Conservation (phyloP, 1,140 invertebrate genomes). For the Cherax destructor region DNA sequence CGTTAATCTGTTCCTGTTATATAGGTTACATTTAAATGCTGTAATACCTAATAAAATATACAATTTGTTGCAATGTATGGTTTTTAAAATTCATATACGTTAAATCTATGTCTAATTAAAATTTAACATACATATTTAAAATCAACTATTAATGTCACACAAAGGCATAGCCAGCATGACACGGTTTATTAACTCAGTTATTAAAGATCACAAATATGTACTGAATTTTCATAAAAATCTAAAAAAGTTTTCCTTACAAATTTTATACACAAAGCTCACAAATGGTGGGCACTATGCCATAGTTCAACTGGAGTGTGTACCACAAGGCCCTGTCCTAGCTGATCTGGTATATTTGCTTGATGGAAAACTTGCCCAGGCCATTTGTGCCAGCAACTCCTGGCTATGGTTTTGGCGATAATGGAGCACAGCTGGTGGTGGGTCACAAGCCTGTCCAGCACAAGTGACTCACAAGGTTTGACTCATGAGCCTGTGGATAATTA, state of each 20-base stretch:
- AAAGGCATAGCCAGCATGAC: constrained; percentile 51
- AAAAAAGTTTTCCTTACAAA: constrained; percentile 18
- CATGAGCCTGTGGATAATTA: constrained; percentile 53
- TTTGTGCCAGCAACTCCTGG: constrained; percentile 54
- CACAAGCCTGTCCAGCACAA: constrained; percentile 52
- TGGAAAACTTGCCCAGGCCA: constrained; percentile 62
- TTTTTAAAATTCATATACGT: constrained; percentile 47
- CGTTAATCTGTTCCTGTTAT: constrained; percentile 40
- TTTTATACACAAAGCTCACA: constrained; percentile 45
- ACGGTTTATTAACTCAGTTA: constrained; percentile 33
- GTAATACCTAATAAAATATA: constrained; percentile 43
- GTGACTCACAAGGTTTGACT: constrained; percentile 42
- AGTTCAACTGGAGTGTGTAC: constrained; percentile 68
- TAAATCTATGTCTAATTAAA: constrained; percentile 55
- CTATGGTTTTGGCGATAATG: constrained; percentile 46
- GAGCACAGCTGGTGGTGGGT: constrained; percentile 56
- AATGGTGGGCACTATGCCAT: constrained; percentile 44
- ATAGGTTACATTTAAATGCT: constrained; percentile 20
- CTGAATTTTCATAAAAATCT: constrained; percentile 32
- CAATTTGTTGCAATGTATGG: constrained; percentile 42
- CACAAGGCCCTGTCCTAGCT: constrained; percentile 65
- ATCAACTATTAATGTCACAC: constrained; percentile 23
- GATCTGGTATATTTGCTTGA: constrained; percentile 61
- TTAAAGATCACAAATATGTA: constrained; percentile 30
- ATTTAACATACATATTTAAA: constrained; percentile 52